Base-by-base conservation (phyloP, 2,113 vertebrate species). In the Arenaria interpres region DNA sequence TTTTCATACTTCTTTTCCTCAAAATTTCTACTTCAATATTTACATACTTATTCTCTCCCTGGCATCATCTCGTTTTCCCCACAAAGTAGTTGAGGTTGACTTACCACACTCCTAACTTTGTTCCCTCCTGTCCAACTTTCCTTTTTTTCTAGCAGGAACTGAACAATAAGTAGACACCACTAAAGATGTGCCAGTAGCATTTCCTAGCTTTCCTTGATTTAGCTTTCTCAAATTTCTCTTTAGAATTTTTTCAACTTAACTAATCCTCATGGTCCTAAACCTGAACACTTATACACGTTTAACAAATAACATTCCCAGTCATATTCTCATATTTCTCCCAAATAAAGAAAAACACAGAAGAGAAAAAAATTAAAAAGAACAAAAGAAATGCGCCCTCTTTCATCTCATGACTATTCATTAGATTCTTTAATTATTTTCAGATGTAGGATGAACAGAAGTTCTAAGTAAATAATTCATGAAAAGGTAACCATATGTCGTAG, bases 391-490 rank as follows among this genome's bases (percentile, higher is more conserved):
- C 4, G 6, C 4, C 63, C 25, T 48, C 19, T 74, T 84, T 81
- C 48, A 93, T 84, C 80, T 91, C 53, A 66, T 73, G 48, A 95
- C 30, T 85, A 92, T 84, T 93, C 78, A 83, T 90, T 73, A 77
- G 53, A 76, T 66, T 45, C n/a, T 77, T 60, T 66, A 73, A 90
- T 76, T 88, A 88, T 83, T 95, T 94, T 93, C 67, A 69, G 20
- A 91, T 14, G 28, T 45, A 83, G 28, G 19, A 85, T 33, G 53
- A 81, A 81, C 41, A 93, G 71, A 88, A 88, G 17, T 85, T 64
- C 62, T 87, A 64, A 7, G 62, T 66, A 96, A 96, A 89, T 57
- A 95, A 67, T 76, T 89, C 33, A 93, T 32, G 30, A 87, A 91
- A 84, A 74, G 35, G 43, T 89, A 88, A 75, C 67, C 59, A 66